Conservation (phyloP, 2,797 vertebrate species). For the Tadarida brasiliensis region DNA sequence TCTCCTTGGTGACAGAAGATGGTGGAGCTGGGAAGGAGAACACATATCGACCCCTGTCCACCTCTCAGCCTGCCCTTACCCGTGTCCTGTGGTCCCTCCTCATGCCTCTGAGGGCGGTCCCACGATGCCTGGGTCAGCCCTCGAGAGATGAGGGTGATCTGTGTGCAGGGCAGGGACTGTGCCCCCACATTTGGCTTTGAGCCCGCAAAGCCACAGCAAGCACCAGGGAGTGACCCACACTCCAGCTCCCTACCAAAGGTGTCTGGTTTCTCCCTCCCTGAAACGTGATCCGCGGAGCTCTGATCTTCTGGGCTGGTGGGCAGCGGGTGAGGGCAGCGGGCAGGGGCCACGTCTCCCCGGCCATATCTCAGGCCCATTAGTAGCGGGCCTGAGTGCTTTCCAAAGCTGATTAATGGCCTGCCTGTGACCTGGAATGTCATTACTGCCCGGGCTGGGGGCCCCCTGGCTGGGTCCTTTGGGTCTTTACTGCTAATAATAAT, state of each 20-base stretch:
- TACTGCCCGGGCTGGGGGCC: not conserved
- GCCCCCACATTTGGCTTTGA: not conserved
- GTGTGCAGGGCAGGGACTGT: not conserved
- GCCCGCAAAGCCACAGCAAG: not conserved
- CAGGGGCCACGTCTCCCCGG: constrained; percentile 48
- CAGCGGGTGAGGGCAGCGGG: not conserved
- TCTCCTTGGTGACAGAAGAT: not conserved
- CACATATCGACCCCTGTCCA: accelerated
- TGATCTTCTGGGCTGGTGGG: constrained; percentile 49
- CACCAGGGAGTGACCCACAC: constrained; percentile 25
- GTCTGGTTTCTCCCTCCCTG: constrained; percentile 54
- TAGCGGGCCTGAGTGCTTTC: constrained; percentile 63
- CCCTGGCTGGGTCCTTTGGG: constrained; percentile 48
- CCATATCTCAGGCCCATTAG: constrained; percentile 48
- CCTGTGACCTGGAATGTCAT: constrained; percentile 58
- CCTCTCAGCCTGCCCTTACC: not conserved
- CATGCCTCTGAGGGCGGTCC: accelerated
- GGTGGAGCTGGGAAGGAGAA: not conserved
- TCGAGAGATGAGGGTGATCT: not conserved
- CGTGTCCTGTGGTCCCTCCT: not conserved
- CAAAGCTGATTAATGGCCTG: constrained; percentile 73
- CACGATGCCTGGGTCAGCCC: not conserved
- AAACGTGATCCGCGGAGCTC: not conserved
- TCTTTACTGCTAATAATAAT: constrained; percentile 51
- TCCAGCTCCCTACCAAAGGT: not conserved